phyloP scores from a whole-genome alignment of 2,797 vertebrate genomes.

The Neosilurus hyrtlii region DNA sequence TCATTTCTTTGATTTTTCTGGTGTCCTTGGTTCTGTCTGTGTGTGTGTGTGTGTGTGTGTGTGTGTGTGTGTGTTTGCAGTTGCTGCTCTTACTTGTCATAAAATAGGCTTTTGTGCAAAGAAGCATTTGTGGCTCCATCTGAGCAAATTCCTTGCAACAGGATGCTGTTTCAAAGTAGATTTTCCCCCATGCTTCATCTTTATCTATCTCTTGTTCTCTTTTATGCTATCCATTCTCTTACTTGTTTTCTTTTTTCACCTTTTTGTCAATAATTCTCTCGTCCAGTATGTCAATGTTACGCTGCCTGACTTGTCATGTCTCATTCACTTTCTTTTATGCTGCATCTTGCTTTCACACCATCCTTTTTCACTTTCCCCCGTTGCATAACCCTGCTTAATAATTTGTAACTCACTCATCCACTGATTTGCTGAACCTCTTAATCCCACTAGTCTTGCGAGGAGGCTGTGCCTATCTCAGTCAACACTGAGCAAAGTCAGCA shows the following conservation, averaged over 20 bases:
- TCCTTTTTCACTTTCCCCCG: neutral
- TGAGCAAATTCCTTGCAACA: neutral
- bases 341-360: neutral
- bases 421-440: neutral
- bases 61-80: neutral
- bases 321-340: neutral
- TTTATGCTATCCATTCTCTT: neutral
- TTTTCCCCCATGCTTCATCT: neutral
- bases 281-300: too few relatives aligned
- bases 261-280: neutral
- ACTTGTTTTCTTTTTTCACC: neutral
- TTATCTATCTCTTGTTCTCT: neutral
- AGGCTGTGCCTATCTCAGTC: too few relatives aligned
- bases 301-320: neutral
- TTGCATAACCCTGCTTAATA: neutral
- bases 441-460: too few relatives aligned
- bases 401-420: too few relatives aligned
- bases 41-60: conserved; percentile 5
- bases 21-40: too few relatives aligned
- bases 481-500: too few relatives aligned
- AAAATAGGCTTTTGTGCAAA: too few relatives aligned
- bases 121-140: neutral
- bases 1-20: too few relatives aligned
- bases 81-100: neutral
- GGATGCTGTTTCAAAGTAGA: neutral